Conservation (phyloP, 2,113 vertebrate species). For the Ursus arctos region DNA sequence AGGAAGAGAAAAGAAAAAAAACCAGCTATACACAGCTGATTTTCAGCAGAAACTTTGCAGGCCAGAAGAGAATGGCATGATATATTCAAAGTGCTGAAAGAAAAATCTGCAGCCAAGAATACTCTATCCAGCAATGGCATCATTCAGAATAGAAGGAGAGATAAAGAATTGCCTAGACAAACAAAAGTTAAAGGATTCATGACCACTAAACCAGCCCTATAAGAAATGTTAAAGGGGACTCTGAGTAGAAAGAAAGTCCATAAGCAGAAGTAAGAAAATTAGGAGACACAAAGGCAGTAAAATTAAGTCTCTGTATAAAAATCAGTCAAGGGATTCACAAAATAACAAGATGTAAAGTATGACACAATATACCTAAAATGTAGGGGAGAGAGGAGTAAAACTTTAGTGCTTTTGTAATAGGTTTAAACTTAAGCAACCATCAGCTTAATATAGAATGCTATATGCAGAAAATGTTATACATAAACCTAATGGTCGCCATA, state of each 20-base stretch:
- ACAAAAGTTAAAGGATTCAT: background rate
- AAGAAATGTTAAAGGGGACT: background rate
- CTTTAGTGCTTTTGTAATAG: background rate
- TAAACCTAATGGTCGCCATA: background rate
- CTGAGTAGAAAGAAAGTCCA: background rate
- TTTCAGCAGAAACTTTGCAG: background rate
- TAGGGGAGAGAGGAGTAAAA: background rate
- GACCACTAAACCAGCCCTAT: background rate
- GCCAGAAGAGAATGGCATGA: background rate
- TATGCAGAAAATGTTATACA: background rate
- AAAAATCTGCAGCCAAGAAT: background rate
- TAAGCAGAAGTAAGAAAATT: background rate
- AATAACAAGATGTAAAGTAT: background rate
- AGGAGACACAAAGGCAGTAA: background rate
- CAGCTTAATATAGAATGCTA: background rate
- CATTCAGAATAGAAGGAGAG: background rate
- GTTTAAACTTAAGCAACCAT: background rate
- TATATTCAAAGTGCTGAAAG: background rate
- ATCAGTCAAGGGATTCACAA: background rate
- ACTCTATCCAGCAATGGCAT: background rate
- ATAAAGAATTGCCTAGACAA: background rate
- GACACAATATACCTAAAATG: background rate
- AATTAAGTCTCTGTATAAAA: background rate
- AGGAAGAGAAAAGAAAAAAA: background rate
- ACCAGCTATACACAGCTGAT: background rate